Evolutionary conservation across 2,113 vertebrate species (phyloP).

Genomic region (Trogon surrucura): DNA sequence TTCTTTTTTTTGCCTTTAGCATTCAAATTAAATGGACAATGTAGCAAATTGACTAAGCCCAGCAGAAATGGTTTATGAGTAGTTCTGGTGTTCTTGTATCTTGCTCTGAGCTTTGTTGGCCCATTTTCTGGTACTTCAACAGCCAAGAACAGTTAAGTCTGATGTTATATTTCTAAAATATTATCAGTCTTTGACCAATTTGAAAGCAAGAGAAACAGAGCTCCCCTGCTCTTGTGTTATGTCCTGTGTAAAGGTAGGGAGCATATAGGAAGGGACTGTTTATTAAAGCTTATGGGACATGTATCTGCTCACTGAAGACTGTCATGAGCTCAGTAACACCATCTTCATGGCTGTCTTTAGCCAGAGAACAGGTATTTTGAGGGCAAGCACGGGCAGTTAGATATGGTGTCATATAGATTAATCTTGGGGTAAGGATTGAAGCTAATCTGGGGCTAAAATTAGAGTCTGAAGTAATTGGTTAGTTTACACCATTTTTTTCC

Average conservation of each 20-base stretch:
- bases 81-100: not conserved
- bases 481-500: not conserved
- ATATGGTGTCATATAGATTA: not conserved
- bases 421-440: not conserved
- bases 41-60: not conserved
- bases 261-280: not conserved
- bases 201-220: not conserved
- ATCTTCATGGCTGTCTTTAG: not conserved
- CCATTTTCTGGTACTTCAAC: not conserved
- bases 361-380: not conserved
- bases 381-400: not conserved
- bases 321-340: not conserved
- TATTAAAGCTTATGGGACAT: not conserved
- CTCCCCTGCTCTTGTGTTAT: not conserved
- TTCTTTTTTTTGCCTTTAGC: slow-evolving; percentile 50
- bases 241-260: rapidly evolving
- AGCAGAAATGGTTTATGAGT: not conserved
- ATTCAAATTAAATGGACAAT: slow-evolving; percentile 26
- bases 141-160: not conserved
- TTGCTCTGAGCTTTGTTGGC: not conserved
- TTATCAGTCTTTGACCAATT: not conserved
- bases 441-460: not conserved
- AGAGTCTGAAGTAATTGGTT: not conserved
- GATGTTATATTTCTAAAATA: not conserved
- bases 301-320: not conserved